phyloP scores from a whole-genome alignment of 2,888 invertebrate genomes.

The Junonia oenone region DNA sequence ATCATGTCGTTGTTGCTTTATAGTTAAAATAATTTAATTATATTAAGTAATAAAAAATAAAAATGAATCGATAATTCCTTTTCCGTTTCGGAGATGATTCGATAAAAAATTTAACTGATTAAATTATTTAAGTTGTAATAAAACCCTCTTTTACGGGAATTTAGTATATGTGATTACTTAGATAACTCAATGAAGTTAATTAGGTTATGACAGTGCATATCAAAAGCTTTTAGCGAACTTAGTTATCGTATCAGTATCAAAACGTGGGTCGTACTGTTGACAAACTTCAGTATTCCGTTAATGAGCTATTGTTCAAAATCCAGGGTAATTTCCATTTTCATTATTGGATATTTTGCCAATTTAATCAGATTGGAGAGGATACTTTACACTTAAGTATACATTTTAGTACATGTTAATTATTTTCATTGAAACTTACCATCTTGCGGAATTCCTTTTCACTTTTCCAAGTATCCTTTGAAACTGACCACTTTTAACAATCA shows the following conservation, averaged over 20 bases:
- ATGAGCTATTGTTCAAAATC: neutral
- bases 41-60: no score
- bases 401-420: neutral
- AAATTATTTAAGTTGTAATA: no score
- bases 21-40: neutral
- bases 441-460: constrained; percentile 27
- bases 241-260: neutral
- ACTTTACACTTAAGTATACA: neutral
- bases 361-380: neutral
- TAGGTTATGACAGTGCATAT: neutral
- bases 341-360: neutral
- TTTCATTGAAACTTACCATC: constrained; percentile 20
- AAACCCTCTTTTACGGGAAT: neutral
- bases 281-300: neutral
- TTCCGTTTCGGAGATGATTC: no score
- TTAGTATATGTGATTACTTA: neutral
- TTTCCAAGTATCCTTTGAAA: constrained; percentile 50
- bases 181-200: neutral
- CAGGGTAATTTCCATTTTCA: neutral
- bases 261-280: neutral
- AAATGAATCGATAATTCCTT: no score
- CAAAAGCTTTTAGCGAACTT: constrained; percentile 7
- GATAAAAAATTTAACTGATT: no score
- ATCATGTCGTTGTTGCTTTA: no score
- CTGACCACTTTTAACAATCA: constrained; percentile 55